Conservation (phyloP, 2,797 vertebrate species). For the Paramormyrops hopkinsi region DNA sequence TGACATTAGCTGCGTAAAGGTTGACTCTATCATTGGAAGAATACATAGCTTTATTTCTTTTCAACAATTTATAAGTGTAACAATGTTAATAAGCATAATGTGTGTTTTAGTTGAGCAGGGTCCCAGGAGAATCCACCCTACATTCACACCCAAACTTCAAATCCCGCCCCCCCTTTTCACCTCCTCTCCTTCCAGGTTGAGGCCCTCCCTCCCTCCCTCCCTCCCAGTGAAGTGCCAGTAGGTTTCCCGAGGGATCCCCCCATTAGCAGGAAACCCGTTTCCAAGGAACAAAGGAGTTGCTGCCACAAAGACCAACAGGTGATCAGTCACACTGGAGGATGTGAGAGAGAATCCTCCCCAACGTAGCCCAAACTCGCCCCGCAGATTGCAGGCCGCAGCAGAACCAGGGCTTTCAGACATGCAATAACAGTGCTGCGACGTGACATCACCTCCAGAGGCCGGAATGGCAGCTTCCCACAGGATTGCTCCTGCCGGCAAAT, state of each 20-base stretch:
- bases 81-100: not conserved
- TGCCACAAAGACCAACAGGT: not conserved
- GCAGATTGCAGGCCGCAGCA: not conserved
- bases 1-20: not conserved
- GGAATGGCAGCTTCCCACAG: not conserved
- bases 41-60: not conserved
- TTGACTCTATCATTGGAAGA: not conserved
- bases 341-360: not conserved
- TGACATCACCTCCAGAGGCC: not conserved
- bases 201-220: no score
- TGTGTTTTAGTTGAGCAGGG: not conserved
- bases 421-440: not conserved
- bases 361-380: not conserved
- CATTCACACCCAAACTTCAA: not conserved
- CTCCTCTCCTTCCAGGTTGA: not conserved
- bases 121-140: not conserved
- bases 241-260: not conserved
- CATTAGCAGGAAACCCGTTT: not conserved
- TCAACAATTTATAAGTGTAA: not conserved
- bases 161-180: not conserved
- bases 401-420: not conserved
- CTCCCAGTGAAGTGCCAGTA: not conserved
- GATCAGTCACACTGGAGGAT: not conserved
- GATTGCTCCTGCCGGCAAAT: not conserved
- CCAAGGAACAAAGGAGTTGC: not conserved